Base-by-base conservation (phyloP, 2,797 vertebrate genomes). In the Zalophus californianus region DNA sequence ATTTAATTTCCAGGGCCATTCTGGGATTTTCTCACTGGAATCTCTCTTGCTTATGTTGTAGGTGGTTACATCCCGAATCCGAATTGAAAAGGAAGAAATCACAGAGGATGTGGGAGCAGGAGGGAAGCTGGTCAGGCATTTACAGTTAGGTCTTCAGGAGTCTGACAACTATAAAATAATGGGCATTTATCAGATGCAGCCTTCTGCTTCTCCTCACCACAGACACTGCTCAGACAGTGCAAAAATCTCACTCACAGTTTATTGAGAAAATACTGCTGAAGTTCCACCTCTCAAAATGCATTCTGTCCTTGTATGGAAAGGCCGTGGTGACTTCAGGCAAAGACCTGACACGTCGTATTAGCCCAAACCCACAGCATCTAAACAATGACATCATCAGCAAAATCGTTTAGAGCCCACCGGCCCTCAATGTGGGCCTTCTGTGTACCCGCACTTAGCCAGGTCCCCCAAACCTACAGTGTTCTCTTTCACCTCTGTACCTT, bases 41-140 rank as follows among this genome's bases (percentile, higher is more conserved):
- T 93, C 91, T 80, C 92, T 86, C 62, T 79, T 68, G 21, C 18
- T 93, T 83, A 7, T 62, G 90, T 95, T 44, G 41, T 83, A 89
- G 0, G 9, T 29, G 20, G 23, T 52, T 84, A 84, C 1, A 16
- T 66, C 54, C 60, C 70, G 70, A 86, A 70, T n/a, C 78, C 29
- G 15, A 86, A 77, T 50, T 18, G 70, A 70, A 84, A 83, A 58
- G 80, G 62, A 73, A 92, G 35, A n/a, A 56, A 38, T 44, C 44
- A 14, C 0, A 35, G 48, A 54, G 13, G 60, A 44, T 18, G 25
- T 9, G 38, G 35, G 29, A 83, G 27, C 2, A 56, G 58, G 77
- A 56, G 48, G 41, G 56, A 95, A 89, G 58, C 14, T 12, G 16
- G 66, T 41, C 50, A 27, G 78, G 56, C 60, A 64, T 52, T 50